These are phyloP conservation scores for Redunca redunca DNA, from an alignment of 2,113 vertebrate genomes.

Conservation along the genomic window DNA sequence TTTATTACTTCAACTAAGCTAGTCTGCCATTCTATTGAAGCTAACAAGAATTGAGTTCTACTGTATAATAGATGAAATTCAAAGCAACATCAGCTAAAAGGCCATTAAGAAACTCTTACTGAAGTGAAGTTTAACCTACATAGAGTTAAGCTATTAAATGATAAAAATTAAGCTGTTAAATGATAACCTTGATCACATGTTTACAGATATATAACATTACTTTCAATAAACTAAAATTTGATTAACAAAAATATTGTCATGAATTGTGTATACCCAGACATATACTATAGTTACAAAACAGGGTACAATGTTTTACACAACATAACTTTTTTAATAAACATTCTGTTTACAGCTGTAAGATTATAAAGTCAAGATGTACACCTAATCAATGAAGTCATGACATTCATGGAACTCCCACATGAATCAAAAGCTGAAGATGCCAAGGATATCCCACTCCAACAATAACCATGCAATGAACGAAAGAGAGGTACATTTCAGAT, in stretches of 20 bases:
- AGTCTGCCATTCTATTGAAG: background rate
- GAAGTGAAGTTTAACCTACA: background rate
- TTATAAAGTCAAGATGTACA: conserved; percentile 41
- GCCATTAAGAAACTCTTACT: background rate
- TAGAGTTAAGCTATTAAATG: background rate
- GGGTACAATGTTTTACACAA: background rate
- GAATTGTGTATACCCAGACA: background rate
- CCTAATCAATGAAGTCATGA: conserved; percentile 66
- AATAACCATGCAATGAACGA: conserved; percentile 67
- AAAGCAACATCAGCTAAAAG: background rate
- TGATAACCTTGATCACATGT: conserved; percentile 35
- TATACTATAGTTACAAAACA: background rate
- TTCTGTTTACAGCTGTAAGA: conserved; percentile 5
- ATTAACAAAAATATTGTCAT: background rate
- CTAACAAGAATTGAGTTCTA: background rate
- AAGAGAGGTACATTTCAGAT: conserved; percentile 77
- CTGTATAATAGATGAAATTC: background rate
- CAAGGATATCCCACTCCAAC: conserved; percentile 53
- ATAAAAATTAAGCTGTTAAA: background rate
- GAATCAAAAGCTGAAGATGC: conserved; percentile 68
- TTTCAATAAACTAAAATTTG: conserved; percentile 16
- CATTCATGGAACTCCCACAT: conserved; percentile 59
- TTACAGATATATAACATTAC: background rate
- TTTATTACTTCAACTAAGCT: background rate
- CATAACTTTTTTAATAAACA: background rate